Conservation (phyloP, 2,888 invertebrate species). For the Dermolepida albohirtum region DNA sequence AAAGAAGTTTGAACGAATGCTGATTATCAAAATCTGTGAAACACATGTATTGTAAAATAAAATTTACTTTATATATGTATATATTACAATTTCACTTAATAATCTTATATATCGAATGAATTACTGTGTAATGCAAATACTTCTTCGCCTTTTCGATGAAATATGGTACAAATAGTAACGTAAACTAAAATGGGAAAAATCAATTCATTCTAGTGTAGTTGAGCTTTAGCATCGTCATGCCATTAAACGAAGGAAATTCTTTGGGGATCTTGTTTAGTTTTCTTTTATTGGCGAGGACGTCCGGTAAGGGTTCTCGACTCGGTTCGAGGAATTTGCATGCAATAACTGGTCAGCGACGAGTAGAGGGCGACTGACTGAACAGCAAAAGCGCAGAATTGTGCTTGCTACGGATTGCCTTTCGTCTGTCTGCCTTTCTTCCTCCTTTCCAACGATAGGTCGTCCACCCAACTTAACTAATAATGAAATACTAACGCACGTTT, state of each 20-base stretch:
- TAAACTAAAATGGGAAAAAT: conserved; percentile 17
- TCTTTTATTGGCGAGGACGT: conserved; percentile 55
- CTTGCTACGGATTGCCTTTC: neutral
- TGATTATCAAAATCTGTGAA: too few relatives aligned
- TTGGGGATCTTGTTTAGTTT: conserved; percentile 54
- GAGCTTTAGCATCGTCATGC: conserved; percentile 52
- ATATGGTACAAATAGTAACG: conserved; percentile 25
- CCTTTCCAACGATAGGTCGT: conserved; percentile 12
- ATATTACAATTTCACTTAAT: too few relatives aligned
- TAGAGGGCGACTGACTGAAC: conserved; percentile 21
- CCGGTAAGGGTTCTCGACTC: conserved; percentile 52
- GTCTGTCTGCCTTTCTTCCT: conserved; percentile 28
- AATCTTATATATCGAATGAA: too few relatives aligned
- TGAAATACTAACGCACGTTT: conserved; percentile 38
- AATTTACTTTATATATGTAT: too few relatives aligned
- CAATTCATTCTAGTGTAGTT: conserved; percentile 48
- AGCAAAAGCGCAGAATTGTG: conserved; percentile 1
- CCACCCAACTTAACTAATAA: conserved; percentile 34
- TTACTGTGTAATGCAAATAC: neutral
- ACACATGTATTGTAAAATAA: too few relatives aligned
- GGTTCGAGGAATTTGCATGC: conserved; percentile 61
- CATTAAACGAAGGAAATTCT: conserved; percentile 56
- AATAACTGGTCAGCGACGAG: conserved; percentile 57
- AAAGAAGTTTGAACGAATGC: too few relatives aligned
- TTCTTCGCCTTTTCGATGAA: neutral